Base-by-base conservation (phyloP, 1,140 invertebrate genomes). In the Drosophila punjabiensis region DNA sequence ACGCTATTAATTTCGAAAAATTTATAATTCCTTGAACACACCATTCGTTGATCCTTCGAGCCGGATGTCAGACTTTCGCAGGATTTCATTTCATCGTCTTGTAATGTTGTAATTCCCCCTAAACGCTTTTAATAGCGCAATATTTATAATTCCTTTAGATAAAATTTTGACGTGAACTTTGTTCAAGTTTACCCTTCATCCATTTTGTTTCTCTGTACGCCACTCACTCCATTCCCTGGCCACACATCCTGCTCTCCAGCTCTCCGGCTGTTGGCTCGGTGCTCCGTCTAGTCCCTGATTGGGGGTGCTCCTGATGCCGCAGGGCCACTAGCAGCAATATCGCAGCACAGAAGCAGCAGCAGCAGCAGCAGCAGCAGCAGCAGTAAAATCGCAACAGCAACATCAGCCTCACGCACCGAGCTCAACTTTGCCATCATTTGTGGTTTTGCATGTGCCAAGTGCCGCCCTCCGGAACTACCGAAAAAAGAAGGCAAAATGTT, bases 371-470 rank as follows among this genome's bases (percentile, higher is more conserved):
- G 28, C 39, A 41, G 14, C 55, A 56, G 14, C 37, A 61, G 9
- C 32, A 62, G 30, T 16, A 24, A 20, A 30, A 75, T 35, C 35
- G 41, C 64, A 56, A 16, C 56, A 52, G 35, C 63, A 63, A 6
- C 56, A 73, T 11, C 39, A 60, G 52, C 20, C 30, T 16, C 70
- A 69, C 73, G 69, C 59, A 75, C 69, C 41, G 11, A 30, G 28
- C 70, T 43, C 67, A 60, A 64, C 70, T 76, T 47, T 75, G 73
- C 39, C 56, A 78, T 78, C 74, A 77, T 62, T 68, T 78, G 75
- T 61, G 58, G 76, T 62, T 65, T 78, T 63, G 75, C 64, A 77
- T 78, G 64, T 58, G 64, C 63, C 63, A 68, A 47, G 52, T 43
- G 64, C 48, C 13, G 52, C 32, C 24, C 39, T 24, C 30, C 52